A percentile compares a stretch with the other conserved stretches of the same genome.
Conservation (phyloP, 2,888 invertebrate genomes). For the Cantharis flavilabris region DNA sequence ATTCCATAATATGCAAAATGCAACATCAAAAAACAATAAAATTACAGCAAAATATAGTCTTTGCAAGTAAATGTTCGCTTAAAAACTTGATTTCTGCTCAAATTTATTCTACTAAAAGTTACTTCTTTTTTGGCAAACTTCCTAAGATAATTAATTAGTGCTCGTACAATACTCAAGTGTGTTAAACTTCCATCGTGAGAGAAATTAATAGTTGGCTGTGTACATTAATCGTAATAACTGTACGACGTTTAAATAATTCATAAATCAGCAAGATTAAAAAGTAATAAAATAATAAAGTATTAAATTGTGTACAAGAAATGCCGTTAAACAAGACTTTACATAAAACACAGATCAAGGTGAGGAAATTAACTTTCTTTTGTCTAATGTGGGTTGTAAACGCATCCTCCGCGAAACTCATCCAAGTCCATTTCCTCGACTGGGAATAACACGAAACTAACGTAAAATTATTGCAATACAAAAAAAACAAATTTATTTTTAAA, state of each 20-base stretch:
- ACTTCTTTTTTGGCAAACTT: conserved; percentile 1
- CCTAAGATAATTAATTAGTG: conserved; percentile 1
- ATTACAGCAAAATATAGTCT: background rate
- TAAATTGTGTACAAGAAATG: background rate
- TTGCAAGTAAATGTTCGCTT: background rate
- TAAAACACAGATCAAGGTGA: background rate
- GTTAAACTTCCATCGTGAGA: background rate
- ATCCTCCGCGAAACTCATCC: background rate
- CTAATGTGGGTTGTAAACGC: background rate
- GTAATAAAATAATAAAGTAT: background rate
- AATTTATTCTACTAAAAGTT: background rate
- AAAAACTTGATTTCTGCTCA: background rate
- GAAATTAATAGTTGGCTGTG: background rate
- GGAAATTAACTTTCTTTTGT: background rate
- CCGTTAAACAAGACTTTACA: background rate
- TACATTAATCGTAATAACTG: background rate
- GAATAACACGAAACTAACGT: background rate
- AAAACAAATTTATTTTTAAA: background rate
- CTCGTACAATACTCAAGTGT: background rate
- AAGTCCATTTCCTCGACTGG: background rate
- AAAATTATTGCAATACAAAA: background rate
- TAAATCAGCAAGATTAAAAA: background rate
- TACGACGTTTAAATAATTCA: background rate
- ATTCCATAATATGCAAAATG: background rate
- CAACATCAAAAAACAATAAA: background rate